Evolutionary conservation across 1,140 invertebrate genomes (phyloP).

Genomic region (Brachionus rotundiformis): DNA sequence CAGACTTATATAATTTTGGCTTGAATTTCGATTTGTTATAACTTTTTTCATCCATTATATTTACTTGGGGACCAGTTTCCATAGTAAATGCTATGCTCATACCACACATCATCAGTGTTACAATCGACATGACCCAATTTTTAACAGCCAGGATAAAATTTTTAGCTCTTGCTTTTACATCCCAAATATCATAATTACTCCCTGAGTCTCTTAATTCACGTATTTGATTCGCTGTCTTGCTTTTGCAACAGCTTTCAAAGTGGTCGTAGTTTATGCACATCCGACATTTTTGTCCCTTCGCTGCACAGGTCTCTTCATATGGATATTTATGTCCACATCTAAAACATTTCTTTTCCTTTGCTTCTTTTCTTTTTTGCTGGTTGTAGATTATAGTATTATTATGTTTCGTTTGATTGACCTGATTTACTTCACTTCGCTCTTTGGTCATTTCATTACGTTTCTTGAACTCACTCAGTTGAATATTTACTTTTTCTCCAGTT

Average conservation of each 20-base stretch:
- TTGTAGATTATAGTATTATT: neutral
- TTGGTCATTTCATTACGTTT: conserved; percentile 2
- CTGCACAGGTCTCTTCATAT: neutral
- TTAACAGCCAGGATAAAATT: neutral
- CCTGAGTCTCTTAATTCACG: neutral
- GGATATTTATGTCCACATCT: conserved; percentile 10
- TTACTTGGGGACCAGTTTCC: neutral
- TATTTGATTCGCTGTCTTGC: neutral
- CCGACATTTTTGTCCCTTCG: neutral
- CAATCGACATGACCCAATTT: neutral
- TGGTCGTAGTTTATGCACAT: neutral
- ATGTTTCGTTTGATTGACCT: neutral
- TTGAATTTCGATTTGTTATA: conserved; percentile 3
- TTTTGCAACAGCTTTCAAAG: neutral
- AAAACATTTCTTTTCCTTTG: conserved; percentile 11
- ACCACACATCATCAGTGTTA: conserved; percentile 1
- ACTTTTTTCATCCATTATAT: neutral
- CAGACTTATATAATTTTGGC: neutral
- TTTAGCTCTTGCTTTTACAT: neutral
- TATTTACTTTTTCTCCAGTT: neutral
- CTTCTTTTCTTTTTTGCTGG: neutral
- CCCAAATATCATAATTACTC: neutral
- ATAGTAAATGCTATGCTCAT: neutral
- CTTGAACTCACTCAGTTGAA: conserved; percentile 2
- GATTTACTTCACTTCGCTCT: neutral